These are phyloP conservation scores for Acholoe squamosa DNA, from an alignment of 2,888 invertebrate genomes.

Conservation along the genomic window DNA sequence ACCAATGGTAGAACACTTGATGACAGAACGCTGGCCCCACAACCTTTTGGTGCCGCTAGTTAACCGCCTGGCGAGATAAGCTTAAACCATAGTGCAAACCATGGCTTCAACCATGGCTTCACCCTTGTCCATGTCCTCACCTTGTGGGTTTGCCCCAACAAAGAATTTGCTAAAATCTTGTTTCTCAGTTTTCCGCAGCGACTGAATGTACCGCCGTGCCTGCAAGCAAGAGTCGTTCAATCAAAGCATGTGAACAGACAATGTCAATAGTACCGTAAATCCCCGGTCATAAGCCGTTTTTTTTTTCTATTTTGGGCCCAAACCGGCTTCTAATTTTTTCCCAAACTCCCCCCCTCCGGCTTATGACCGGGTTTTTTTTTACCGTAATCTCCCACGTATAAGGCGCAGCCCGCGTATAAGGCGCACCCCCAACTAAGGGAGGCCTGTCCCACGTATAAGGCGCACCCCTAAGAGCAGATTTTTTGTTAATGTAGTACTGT, in stretches of 20 bases:
- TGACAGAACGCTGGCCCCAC: neutral
- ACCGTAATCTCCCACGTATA: too few species aligned
- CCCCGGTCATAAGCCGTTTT: too few species aligned
- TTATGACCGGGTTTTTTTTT: too few species aligned
- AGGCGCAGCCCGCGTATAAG: too few species aligned
- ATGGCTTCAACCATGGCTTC: neutral
- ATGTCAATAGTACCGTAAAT: neutral
- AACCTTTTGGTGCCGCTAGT: neutral
- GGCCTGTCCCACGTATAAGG: too few species aligned
- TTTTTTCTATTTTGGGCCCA: too few species aligned
- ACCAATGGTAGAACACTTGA: neutral
- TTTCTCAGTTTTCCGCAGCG: slow-evolving; percentile 68
- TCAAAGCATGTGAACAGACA: slow-evolving; percentile 7
- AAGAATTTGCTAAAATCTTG: slow-evolving; percentile 69
- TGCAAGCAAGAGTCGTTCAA: slow-evolving; percentile 59
- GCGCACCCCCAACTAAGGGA: too few species aligned
- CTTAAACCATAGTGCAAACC: neutral
- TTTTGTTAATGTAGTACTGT: too few species aligned
- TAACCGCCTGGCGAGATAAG: neutral
- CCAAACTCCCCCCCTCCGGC: too few species aligned
- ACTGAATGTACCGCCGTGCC: slow-evolving; percentile 70
- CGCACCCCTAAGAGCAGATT: too few species aligned
- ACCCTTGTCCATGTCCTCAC: slow-evolving; percentile 37
- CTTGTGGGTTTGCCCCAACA: slow-evolving; percentile 67
- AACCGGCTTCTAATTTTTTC: too few species aligned